A percentile compares a stretch with the other conserved stretches of the same genome.
Conservation (phyloP, 1,140 invertebrate species). For the Whitmania pigra region DNA sequence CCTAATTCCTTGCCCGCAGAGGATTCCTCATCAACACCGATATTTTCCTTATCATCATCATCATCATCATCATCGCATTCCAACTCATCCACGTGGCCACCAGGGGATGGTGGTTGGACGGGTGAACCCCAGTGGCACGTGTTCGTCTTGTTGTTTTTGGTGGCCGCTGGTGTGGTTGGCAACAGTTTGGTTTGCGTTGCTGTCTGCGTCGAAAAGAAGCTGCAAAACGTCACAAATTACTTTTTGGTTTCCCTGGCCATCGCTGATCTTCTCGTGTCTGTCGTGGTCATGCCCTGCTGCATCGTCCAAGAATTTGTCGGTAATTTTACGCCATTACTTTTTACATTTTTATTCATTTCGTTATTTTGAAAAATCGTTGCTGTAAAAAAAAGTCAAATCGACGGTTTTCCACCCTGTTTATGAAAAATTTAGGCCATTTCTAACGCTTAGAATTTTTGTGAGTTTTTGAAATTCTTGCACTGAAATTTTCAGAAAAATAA, state of each 20-base stretch:
- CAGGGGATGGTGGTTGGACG: constrained; percentile 31
- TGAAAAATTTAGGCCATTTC: no score
- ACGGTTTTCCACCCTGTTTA: no score
- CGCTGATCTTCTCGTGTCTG: constrained; percentile 46
- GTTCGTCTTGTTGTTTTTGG: not conserved
- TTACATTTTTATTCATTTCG: no score
- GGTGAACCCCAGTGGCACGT: constrained; percentile 51
- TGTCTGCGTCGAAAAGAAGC: constrained; percentile 34
- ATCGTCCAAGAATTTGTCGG: constrained; percentile 71
- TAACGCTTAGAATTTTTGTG: no score
- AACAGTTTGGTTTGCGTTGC: constrained; percentile 40
- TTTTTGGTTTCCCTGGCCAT: constrained; percentile 39
- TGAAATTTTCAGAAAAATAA: no score
- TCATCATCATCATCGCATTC: not conserved
- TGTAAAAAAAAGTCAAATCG: no score
- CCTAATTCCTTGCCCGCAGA: no score
- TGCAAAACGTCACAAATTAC: constrained; percentile 41
- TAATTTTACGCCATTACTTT: constrained; percentile 33
- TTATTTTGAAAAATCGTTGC: no score
- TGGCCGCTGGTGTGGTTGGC: constrained; percentile 23
- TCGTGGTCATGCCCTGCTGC: constrained; percentile 78
- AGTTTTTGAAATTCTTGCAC: no score
- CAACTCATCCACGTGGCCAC: not conserved
- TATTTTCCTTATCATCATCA: not conserved
- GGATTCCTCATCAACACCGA: no score